These are phyloP conservation scores for Ophion ellenae DNA, from an alignment of 2,888 invertebrate species.

Conservation along the genomic window DNA sequence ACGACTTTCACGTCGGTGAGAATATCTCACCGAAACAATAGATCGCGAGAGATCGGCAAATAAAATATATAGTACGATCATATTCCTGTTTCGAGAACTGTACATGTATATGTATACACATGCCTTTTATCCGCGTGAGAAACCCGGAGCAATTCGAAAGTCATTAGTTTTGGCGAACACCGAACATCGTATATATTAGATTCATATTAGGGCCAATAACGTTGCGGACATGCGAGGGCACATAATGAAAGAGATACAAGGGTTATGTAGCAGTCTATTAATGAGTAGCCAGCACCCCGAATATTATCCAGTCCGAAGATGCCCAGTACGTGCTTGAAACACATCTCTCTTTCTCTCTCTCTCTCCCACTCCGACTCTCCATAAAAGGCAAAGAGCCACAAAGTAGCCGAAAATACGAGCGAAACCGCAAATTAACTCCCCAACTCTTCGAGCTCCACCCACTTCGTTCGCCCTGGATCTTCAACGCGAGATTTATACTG, in stretches of 20 bases:
- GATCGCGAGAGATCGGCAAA: too few species aligned
- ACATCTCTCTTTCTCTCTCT: constrained; percentile 3
- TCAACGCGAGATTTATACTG: constrained; percentile 41
- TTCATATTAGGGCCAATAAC: constrained; percentile 47
- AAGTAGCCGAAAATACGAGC: constrained; percentile 75
- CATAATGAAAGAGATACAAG: constrained; percentile 26
- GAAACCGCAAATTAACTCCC: constrained; percentile 75
- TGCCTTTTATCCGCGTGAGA: not conserved
- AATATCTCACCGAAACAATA: too few species aligned
- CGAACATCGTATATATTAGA: constrained; percentile 46
- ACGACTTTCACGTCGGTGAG: too few species aligned
- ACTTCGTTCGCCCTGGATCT: constrained; percentile 49
- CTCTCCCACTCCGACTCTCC: constrained; percentile 1
- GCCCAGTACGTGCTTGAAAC: constrained; percentile 34
- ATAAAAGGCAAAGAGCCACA: constrained; percentile 69
- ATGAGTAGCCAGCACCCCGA: constrained; percentile 69
- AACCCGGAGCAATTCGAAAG: not conserved
- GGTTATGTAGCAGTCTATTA: constrained; percentile 69
- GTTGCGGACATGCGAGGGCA: constrained; percentile 22
- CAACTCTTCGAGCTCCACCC: constrained; percentile 65
- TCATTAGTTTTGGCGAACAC: constrained; percentile 8
- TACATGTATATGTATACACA: not conserved
- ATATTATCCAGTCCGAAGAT: constrained; percentile 40
- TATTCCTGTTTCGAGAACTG: too few species aligned
- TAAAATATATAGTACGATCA: too few species aligned